These are phyloP conservation scores for Takifugu rubripes DNA, from an alignment of 2,797 vertebrate genomes.

Conservation along the genomic window DNA sequence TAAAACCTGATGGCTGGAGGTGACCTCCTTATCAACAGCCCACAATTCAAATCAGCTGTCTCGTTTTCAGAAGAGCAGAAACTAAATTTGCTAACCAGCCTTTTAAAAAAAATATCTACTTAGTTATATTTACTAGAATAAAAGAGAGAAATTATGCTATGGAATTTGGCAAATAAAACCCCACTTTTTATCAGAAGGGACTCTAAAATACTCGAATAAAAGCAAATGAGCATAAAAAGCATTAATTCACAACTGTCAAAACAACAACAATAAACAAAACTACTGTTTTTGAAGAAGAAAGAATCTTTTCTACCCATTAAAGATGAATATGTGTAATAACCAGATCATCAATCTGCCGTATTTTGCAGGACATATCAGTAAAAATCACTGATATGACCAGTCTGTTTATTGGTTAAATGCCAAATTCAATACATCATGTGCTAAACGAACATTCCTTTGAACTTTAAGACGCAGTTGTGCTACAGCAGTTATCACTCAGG, in stretches of 20 bases:
- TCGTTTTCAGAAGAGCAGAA: no score
- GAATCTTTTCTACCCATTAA: slow-evolving; percentile 12
- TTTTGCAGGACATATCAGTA: slow-evolving; percentile 14
- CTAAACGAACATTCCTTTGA: slow-evolving; percentile 23
- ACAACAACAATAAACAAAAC: slow-evolving; percentile 5
- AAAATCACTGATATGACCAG: slow-evolving; percentile 15
- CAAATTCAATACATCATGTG: slow-evolving; percentile 13
- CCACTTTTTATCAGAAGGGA: no score
- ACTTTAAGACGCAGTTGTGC: slow-evolving; percentile 18
- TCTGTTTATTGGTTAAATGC: slow-evolving; percentile 13
- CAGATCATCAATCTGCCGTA: slow-evolving; percentile 20
- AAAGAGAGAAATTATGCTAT: no score
- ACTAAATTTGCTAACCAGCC: no score
- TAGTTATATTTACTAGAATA: no score
- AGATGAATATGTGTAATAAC: slow-evolving; percentile 31
- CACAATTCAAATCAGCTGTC: not conserved
- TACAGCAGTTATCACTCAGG: slow-evolving; percentile 11
- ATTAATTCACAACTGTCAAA: slow-evolving; percentile 33
- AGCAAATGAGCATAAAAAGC: not conserved
- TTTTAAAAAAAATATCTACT: no score
- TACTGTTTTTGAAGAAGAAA: not conserved
- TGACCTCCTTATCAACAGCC: not conserved
- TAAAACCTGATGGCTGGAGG: slow-evolving; percentile 8
- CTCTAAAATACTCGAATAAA: no score
- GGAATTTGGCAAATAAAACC: no score